Evolutionary conservation across 2,113 vertebrate species (phyloP).

Genomic region (Epinephelus lanceolatus): DNA sequence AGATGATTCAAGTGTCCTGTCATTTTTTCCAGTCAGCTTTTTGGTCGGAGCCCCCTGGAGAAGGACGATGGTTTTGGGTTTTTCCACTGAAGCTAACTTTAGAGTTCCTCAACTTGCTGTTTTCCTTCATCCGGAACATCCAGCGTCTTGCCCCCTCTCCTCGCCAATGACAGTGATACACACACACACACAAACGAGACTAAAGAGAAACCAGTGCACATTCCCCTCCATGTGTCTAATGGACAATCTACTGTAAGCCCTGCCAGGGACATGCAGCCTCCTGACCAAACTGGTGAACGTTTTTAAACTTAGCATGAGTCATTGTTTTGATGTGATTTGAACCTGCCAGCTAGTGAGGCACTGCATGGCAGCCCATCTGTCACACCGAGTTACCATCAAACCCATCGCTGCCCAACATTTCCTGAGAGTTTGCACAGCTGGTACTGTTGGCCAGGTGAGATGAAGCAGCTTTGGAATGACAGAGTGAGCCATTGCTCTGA

Average conservation of each 20-base stretch:
- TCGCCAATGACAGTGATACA: constrained; percentile 52
- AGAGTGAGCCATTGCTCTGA: constrained; percentile 47
- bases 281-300: constrained; percentile 62
- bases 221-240: constrained; percentile 48
- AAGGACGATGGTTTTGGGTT: constrained; percentile 70
- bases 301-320: constrained; percentile 66
- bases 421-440: constrained; percentile 71
- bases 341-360: constrained; percentile 46
- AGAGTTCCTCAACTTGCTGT: constrained; percentile 62
- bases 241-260: constrained; percentile 28
- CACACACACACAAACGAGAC: constrained; percentile 35
- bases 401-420: constrained; percentile 31
- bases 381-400: constrained; percentile 58
- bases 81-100: constrained; percentile 81
- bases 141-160: constrained; percentile 48
- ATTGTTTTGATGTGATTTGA: constrained; percentile 66
- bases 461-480: constrained; percentile 49
- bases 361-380: constrained; percentile 42
- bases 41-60: constrained; percentile 72
- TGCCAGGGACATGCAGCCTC: constrained; percentile 50
- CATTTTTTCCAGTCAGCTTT: constrained; percentile 83
- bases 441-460: constrained; percentile 59
- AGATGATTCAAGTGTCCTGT: constrained; percentile 83
- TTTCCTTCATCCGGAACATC: constrained; percentile 59
- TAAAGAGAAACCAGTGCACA: constrained; percentile 59